These are phyloP conservation scores for Etheostoma perlongum DNA, from an alignment of 2,797 vertebrate genomes.

Conservation along the genomic window DNA sequence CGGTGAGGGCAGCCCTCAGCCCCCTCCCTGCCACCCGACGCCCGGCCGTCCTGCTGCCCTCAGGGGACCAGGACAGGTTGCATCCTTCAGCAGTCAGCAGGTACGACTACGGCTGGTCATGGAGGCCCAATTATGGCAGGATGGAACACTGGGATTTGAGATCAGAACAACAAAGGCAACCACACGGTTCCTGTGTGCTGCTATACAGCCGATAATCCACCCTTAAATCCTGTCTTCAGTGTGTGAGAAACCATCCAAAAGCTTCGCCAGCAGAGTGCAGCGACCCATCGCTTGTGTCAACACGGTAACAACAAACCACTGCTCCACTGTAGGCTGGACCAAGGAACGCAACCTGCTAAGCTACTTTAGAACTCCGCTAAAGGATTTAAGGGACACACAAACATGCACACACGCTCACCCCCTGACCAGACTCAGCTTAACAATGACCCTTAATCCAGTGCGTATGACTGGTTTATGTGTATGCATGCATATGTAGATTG, in stretches of 20 bases:
- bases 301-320: conserved; percentile 35
- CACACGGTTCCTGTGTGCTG: neutral
- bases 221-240: neutral
- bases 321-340: conserved; percentile 45
- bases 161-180: conserved; percentile 1
- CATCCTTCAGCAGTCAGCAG: conserved; percentile 40
- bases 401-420: conserved; percentile 29
- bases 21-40: conserved; percentile 70
- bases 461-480: conserved; percentile 50
- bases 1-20: conserved; percentile 69
- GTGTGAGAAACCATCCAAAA: conserved; percentile 23
- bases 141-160: conserved; percentile 5
- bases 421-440: conserved; percentile 64
- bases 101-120: conserved; percentile 3
- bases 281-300: conserved; percentile 47
- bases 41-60: conserved; percentile 72
- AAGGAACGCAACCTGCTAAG: conserved; percentile 73
- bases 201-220: conserved; percentile 21
- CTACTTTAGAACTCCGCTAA: conserved; percentile 80
- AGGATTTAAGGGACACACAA: conserved; percentile 74
- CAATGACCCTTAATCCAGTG: conserved; percentile 68
- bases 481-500: neutral
- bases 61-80: conserved; percentile 36
- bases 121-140: neutral
- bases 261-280: neutral